Percentiles rank a stretch among this genome's conserved stretches.
phyloP scores from a whole-genome alignment of 2,113 vertebrate genomes.

The Psittacula cyanocephala region DNA sequence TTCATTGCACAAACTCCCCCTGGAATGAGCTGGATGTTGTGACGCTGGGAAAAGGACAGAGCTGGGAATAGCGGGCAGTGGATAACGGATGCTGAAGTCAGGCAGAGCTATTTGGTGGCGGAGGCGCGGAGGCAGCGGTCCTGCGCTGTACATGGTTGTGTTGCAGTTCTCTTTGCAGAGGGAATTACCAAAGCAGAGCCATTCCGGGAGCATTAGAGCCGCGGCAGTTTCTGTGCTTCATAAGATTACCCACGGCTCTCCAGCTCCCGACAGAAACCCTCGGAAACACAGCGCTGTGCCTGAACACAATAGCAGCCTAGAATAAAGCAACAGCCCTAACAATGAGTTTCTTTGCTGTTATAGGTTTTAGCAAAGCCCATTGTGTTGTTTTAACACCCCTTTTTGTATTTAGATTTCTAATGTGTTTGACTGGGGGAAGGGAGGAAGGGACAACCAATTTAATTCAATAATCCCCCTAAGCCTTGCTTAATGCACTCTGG shows the following conservation, averaged over 20 bases:
- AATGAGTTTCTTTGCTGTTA: not conserved
- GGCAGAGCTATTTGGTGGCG: not conserved
- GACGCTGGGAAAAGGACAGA: not conserved
- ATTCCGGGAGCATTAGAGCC: accelerated
- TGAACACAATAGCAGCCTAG: not conserved
- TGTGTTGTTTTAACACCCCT: not conserved
- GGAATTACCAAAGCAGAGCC: not conserved
- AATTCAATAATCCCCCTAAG: constrained; percentile 58
- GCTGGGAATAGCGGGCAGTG: not conserved
- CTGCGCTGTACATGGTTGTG: accelerated
- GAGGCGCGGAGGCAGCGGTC: not conserved
- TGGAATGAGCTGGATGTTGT: not conserved
- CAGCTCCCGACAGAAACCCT: not conserved
- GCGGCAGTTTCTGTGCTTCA: not conserved
- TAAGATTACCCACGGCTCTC: not conserved
- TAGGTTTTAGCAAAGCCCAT: not conserved
- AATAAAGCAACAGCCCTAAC: not conserved
- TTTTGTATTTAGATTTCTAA: not conserved
- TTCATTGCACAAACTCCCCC: not conserved
- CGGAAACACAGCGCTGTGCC: not conserved
- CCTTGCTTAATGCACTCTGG: constrained; percentile 32
- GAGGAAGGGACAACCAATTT: constrained; percentile 50
- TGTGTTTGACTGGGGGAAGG: constrained; percentile 28
- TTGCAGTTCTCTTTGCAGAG: not conserved
- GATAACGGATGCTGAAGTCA: not conserved